Evolutionary conservation across 2,888 invertebrate species (phyloP), one percentile per base, ranked within the genome.

Genomic region (Drosophila affinis): DNA sequence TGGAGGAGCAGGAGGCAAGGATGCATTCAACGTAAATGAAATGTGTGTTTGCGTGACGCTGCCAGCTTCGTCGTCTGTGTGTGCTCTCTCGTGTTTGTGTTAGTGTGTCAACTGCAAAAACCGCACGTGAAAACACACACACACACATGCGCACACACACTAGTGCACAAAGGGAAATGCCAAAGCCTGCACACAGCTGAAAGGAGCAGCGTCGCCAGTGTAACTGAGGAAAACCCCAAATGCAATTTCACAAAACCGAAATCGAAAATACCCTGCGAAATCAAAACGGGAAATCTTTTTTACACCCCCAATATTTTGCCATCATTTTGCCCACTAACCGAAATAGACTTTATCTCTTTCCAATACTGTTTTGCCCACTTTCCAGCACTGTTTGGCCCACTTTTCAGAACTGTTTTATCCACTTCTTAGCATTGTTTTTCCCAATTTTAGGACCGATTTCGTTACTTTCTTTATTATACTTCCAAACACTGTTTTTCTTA

Each of bases 61-160:
- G 76, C 74, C 72, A 62, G 59, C n/a, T n/a, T n/a, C 65, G 51
- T 62, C 65, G 59, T 56, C 55, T 45, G 18, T 62, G 24, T 29
- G 51, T 45, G 46, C 55, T 56, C 55, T 56, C 54, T 67, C 63
- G 48, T 49, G 59, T 69, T 51, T 72, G 67, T 84, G 77, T 87
- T 87, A 81, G 85, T 87, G 85, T 84, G 84, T 85, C 84, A 84
- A 85, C 87, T 84, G 76, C 82, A 85, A 76, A 87, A 87, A 79
- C 84, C 85, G 74, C 79, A 81, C 79, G 65, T 68, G 59, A 56
- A 75, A 59, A 75, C 70, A 80, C 62, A 65, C 65, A 68, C 73
- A 32, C 29, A 29, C 9, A 9, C 9, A 9, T n/a, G n/a, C n/a
- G n/a, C n/a, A n/a, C 9, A 34, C 34, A 34, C 34, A 12, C 34